These are phyloP conservation scores for Cerastis rubricosa DNA, from an alignment of 2,888 invertebrate species.

Conservation along the genomic window DNA sequence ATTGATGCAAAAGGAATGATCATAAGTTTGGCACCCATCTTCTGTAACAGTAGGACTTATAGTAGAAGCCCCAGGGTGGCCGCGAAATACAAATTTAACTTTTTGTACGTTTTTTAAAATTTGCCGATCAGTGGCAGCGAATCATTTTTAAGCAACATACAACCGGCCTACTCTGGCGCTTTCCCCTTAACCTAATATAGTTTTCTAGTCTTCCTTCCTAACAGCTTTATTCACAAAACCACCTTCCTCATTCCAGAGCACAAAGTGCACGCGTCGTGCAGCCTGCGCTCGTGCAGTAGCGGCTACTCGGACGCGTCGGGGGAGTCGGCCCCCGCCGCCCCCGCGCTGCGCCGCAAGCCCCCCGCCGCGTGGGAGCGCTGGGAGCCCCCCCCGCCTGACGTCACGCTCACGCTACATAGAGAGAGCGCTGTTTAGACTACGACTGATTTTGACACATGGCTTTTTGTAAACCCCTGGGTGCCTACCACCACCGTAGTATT, in stretches of 20 bases:
- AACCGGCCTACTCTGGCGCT: too few relatives aligned
- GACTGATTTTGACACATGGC: conserved; percentile 43
- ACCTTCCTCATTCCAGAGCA: conserved; percentile 76
- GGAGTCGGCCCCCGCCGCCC: conserved; percentile 75
- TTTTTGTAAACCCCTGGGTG: conserved; percentile 5
- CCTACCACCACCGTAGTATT: neutral
- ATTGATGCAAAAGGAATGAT: too few relatives aligned
- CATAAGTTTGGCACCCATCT: too few relatives aligned
- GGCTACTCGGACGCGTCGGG: conserved; percentile 84
- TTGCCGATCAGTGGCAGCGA: too few relatives aligned
- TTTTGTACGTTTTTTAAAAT: too few relatives aligned
- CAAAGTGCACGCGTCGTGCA: conserved; percentile 84
- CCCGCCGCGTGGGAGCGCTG: conserved; percentile 77
- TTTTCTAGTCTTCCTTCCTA: too few relatives aligned
- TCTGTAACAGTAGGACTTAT: too few relatives aligned
- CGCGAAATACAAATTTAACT: too few relatives aligned
- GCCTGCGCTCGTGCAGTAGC: conserved; percentile 86
- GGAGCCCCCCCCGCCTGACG: conserved; percentile 86
- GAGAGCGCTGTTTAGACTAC: conserved; percentile 84
- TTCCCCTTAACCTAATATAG: too few relatives aligned
- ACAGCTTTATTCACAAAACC: too few relatives aligned
- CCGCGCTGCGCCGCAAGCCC: conserved; percentile 76
- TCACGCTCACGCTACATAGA: conserved; percentile 84
- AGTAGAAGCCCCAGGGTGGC: too few relatives aligned
- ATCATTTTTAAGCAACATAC: too few relatives aligned